These are phyloP conservation scores for Plebejus anna DNA, from an alignment of 2,888 invertebrate genomes.

Conservation along the genomic window DNA sequence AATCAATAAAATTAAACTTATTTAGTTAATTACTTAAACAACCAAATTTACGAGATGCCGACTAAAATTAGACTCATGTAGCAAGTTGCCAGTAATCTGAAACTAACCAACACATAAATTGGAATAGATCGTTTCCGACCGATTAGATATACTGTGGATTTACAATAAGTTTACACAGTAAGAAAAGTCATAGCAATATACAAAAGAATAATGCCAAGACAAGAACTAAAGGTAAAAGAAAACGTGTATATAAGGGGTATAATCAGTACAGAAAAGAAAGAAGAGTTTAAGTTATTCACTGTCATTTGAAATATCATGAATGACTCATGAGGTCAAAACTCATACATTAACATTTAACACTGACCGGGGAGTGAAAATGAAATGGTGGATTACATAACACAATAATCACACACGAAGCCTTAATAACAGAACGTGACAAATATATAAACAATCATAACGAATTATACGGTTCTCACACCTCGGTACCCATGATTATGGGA, in stretches of 20 bases:
- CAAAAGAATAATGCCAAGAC: background rate
- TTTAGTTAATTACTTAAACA: background rate
- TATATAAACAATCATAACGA: conserved; percentile 32
- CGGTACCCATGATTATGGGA: background rate
- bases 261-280: background rate
- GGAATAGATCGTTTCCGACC: background rate
- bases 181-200: background rate
- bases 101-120: conserved; percentile 18
- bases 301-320: background rate
- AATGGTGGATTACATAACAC: conserved; percentile 10
- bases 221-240: background rate
- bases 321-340: background rate
- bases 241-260: background rate
- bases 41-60: background rate
- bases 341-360: background rate
- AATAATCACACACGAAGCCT: conserved; percentile 23
- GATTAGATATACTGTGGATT: conserved; percentile 4
- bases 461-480: conserved; percentile 29
- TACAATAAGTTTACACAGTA: background rate
- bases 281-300: background rate
- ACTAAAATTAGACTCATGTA: background rate
- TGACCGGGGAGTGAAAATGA: background rate
- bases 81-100: background rate
- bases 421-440: conserved; percentile 35
- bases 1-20: background rate